phyloP scores from a whole-genome alignment of 2,113 vertebrate genomes.

The Esox niger region DNA sequence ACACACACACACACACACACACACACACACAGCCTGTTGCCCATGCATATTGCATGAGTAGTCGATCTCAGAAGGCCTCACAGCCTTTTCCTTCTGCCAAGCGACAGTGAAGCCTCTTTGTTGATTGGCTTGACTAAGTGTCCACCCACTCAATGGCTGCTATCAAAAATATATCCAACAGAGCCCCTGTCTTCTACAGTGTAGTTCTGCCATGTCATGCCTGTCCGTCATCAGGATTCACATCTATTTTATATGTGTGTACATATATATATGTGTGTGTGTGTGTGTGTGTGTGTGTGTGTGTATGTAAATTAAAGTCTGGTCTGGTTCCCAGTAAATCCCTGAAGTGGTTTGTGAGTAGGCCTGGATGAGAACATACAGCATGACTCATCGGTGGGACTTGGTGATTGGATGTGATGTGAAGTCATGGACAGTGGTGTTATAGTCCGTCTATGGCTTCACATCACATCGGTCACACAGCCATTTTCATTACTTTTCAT shows the following conservation, averaged over 20 bases:
- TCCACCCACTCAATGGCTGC: background rate
- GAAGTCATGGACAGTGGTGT: constrained; percentile 22
- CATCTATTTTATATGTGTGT: constrained; percentile 4
- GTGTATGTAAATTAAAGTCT: constrained; percentile 10
- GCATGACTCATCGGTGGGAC: constrained; percentile 58
- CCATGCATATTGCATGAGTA: constrained; percentile 69
- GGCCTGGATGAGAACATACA: constrained; percentile 42
- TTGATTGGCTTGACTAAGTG: constrained; percentile 9
- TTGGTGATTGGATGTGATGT: constrained; percentile 35
- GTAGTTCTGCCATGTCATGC: background rate
- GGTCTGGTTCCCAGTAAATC: constrained; percentile 29
- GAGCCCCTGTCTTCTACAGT: background rate
- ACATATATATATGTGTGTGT: constrained; percentile 1
- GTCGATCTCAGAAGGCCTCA: constrained; percentile 58
- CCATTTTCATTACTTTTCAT: background rate
- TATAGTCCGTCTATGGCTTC: too few species aligned
- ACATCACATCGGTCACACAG: too few species aligned
- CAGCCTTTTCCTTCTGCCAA: constrained; percentile 53
- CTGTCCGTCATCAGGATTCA: background rate
- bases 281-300: constrained; percentile 1
- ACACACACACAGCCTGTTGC: constrained; percentile 28
- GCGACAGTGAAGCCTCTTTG: constrained; percentile 22
- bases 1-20: constrained; percentile 39
- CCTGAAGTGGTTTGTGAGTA: constrained; percentile 22
- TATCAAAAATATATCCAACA: background rate